These are phyloP conservation scores for Melitaea athalia DNA, from an alignment of 2,888 invertebrate species.

Conservation along the genomic window DNA sequence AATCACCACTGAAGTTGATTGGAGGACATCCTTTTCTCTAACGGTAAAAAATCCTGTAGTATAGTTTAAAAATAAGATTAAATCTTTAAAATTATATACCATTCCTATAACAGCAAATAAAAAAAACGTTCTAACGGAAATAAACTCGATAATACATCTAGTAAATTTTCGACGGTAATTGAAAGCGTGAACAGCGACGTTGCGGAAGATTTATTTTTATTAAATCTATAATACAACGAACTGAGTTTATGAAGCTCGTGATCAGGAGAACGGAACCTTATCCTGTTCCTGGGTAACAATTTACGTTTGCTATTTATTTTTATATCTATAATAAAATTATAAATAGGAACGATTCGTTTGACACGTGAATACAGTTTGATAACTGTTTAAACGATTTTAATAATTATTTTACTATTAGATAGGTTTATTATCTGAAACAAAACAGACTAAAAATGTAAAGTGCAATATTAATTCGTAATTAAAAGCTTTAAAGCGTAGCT, in stretches of 20 bases:
- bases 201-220: constrained; percentile 24
- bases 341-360: no score
- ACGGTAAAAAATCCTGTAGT: not conserved
- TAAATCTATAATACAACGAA: constrained; percentile 27
- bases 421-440: no score
- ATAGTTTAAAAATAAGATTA: not conserved
- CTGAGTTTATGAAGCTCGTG: constrained; percentile 30
- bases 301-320: constrained; percentile 13
- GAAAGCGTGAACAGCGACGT: constrained; percentile 36
- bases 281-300: constrained; percentile 7
- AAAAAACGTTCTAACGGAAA: not conserved
- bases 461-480: no score
- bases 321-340: not conserved
- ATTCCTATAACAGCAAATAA: not conserved
- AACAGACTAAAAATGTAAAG: no score
- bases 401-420: no score
- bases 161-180: constrained; percentile 25
- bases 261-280: constrained; percentile 24
- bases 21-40: not conserved
- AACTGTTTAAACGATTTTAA: no score
- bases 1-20: no score
- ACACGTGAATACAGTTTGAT: no score
- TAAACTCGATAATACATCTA: constrained; percentile 1
- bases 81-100: not conserved
- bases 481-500: no score